phyloP scores from a whole-genome alignment of 2,888 invertebrate species.

The Dilophus febrilis region DNA sequence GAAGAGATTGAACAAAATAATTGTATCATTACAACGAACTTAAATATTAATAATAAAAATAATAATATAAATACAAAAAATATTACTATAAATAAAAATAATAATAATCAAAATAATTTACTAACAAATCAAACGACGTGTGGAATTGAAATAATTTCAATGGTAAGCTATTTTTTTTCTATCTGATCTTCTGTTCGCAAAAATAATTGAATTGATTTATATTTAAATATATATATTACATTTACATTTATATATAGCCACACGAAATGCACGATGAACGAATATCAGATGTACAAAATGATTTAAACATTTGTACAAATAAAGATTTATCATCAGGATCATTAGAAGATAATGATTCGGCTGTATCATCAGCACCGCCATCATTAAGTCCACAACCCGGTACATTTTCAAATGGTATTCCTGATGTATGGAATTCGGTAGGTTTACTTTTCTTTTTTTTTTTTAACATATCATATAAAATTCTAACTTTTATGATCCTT shows the following conservation, averaged over 20 bases:
- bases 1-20: too few species aligned
- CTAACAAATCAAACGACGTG: conserved; percentile 14
- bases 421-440: conserved; percentile 31
- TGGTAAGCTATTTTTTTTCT: conserved; percentile 12
- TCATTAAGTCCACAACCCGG: conserved; percentile 51
- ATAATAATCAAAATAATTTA: conserved; percentile 17
- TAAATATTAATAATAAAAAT: too few species aligned
- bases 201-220: too few species aligned
- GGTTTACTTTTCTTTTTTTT: conserved; percentile 8
- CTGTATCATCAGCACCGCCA: conserved; percentile 49
- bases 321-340: conserved; percentile 22
- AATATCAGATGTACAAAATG: not conserved
- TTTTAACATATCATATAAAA: not conserved
- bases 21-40: too few species aligned
- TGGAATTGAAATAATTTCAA: conserved; percentile 14
- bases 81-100: conserved; percentile 14
- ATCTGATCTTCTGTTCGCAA: not conserved
- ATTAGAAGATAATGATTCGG: conserved; percentile 48
- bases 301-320: conserved; percentile 2
- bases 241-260: too few species aligned
- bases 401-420: conserved; percentile 21
- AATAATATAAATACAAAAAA: conserved; percentile 13
- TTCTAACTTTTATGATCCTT: not conserved
- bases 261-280: too few species aligned
- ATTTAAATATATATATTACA: too few species aligned